phyloP scores from a whole-genome alignment of 2,797 vertebrate species.

The Gymnoscopelus microlampas region DNA sequence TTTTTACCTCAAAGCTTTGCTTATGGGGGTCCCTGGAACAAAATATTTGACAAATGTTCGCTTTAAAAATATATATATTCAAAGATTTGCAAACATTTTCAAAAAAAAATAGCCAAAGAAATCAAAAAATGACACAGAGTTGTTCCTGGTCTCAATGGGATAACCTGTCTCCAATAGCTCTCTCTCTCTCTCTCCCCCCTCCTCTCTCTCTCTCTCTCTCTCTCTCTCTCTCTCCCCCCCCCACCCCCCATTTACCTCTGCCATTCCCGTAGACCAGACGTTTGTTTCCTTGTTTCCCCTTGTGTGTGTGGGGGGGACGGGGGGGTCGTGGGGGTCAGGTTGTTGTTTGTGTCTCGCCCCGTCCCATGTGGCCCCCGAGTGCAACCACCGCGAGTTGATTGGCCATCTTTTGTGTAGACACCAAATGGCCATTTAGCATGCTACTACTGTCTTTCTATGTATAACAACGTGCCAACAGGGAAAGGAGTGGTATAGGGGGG shows the following conservation, averaged over 20 bases:
- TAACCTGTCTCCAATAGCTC: constrained; percentile 8
- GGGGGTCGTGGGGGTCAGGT: constrained; percentile 15
- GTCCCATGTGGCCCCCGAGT: not conserved
- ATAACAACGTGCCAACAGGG: constrained; percentile 26
- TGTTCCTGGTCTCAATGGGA: no score
- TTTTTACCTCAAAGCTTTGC: no score
- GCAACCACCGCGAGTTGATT: not conserved
- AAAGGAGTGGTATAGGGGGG: constrained; percentile 2
- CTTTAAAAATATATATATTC: no score
- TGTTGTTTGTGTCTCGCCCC: constrained; percentile 21
- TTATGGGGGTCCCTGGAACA: no score
- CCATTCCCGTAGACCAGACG: not conserved
- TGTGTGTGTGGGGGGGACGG: not conserved
- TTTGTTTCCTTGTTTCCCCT: constrained; percentile 14
- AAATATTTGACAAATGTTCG: no score
- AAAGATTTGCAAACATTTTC: no score
- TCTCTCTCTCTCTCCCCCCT: not conserved
- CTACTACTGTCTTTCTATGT: not conserved
- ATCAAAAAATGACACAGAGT: no score
- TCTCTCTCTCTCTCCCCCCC: constrained; percentile 1
- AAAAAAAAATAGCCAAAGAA: no score
- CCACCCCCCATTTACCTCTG: not conserved
- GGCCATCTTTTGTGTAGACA: constrained; percentile 1
- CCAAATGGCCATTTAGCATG: constrained; percentile 16
- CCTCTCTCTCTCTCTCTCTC: not conserved